phyloP scores from a whole-genome alignment of 2,888 invertebrate species.

The Hipparchia sbordonii region DNA sequence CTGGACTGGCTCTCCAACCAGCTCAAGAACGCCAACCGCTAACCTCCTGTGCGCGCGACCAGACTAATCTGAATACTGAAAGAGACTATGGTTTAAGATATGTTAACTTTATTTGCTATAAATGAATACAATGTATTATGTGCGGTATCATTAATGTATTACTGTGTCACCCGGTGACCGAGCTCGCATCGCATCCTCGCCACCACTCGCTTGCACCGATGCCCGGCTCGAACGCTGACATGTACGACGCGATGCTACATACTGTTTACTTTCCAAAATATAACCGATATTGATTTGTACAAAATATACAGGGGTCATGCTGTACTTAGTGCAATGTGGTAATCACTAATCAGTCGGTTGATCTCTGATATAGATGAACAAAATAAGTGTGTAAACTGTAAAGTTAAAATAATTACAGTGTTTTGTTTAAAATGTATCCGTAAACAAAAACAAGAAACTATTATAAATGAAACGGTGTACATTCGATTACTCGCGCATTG shows the following conservation, averaged over 20 bases:
- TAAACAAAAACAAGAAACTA: constrained; percentile 52
- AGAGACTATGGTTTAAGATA: constrained; percentile 83
- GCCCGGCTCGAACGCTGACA: constrained; percentile 14
- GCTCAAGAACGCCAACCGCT: constrained; percentile 99
- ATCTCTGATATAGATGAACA: constrained; percentile 76
- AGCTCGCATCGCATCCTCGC: constrained; percentile 46
- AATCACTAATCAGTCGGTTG: constrained; percentile 54
- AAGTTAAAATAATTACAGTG: constrained; percentile 75
- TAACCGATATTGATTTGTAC: constrained; percentile 45
- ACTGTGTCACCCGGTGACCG: constrained; percentile 71
- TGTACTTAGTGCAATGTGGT: constrained; percentile 52
- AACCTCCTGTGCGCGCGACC: constrained; percentile 79
- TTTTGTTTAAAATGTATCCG: constrained; percentile 67
- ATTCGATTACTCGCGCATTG: constrained; percentile 70
- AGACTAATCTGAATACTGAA: constrained; percentile 77
- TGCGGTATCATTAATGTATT: constrained; percentile 79
- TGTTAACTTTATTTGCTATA: constrained; percentile 83
- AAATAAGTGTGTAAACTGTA: constrained; percentile 79
- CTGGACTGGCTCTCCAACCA: constrained; percentile 99
- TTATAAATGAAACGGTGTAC: constrained; percentile 54
- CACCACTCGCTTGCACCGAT: constrained; percentile 25
- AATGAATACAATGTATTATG: constrained; percentile 80
- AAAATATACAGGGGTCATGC: constrained; percentile 44
- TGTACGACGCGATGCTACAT: constrained; percentile 19
- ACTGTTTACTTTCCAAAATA: constrained; percentile 8